phyloP scores from a whole-genome alignment of 2,113 vertebrate species.

The Indri indri region DNA sequence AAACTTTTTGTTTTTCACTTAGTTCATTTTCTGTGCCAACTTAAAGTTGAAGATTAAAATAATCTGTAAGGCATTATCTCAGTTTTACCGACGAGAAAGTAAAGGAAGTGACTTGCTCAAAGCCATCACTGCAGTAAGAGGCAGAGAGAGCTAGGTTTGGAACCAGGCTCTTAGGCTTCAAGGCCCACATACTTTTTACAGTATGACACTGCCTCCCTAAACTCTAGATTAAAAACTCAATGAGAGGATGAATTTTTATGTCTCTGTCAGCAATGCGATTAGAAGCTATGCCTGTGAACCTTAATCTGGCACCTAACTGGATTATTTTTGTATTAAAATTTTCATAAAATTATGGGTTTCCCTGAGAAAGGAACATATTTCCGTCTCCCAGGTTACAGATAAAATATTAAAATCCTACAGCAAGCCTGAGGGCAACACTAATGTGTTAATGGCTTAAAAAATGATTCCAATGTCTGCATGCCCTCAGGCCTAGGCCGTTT shows the following conservation, averaged over 20 bases:
- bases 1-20: neutral
- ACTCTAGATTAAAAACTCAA: neutral
- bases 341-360: neutral
- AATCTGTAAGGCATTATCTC: neutral
- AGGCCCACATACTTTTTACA: neutral
- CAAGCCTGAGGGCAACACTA: constrained; percentile 65
- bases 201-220: neutral
- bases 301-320: neutral
- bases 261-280: constrained; percentile 1
- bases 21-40: neutral
- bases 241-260: constrained; percentile 8
- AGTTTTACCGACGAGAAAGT: neutral
- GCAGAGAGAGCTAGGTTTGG: neutral
- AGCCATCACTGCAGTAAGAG: neutral
- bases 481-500: constrained; percentile 86
- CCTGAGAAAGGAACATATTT: constrained; percentile 18
- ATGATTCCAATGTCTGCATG: constrained; percentile 89
- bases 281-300: neutral
- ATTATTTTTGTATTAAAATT: constrained; percentile 36
- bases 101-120: neutral
- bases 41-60: neutral
- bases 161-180: neutral
- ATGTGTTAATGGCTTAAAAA: constrained; percentile 89
- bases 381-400: neutral
- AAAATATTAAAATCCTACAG: constrained; percentile 40